Conservation (phyloP, 2,113 vertebrate species). For the Mus musculus region GRCm39 chr19:23498001-23498500, state of each 20-base stretch:
- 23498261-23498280: constrained; percentile 64
- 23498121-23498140: constrained; percentile 57
- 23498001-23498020: constrained; percentile 49
- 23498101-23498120: constrained; percentile 64
- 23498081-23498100: constrained; percentile 67
- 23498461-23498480: not conserved
- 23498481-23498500: not conserved
- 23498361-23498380: constrained; percentile 19
- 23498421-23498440: not conserved
- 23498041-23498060: constrained; percentile 43
- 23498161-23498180: constrained; percentile 73
- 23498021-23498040: constrained; percentile 46
- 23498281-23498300: not conserved
- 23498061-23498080: constrained; percentile 54
- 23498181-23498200: constrained; percentile 31
- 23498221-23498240: constrained; percentile 67
- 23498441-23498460: not conserved
- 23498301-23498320: not conserved
- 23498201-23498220: constrained; percentile 75
- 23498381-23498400: constrained; percentile 38
- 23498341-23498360: not conserved
- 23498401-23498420: not conserved
- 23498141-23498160: constrained; percentile 75
- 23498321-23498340: not conserved
- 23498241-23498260: constrained; percentile 67